These are phyloP conservation scores for Hirtodrosophila duncani DNA, from an alignment of 2,888 invertebrate species.

Conservation along the genomic window DNA sequence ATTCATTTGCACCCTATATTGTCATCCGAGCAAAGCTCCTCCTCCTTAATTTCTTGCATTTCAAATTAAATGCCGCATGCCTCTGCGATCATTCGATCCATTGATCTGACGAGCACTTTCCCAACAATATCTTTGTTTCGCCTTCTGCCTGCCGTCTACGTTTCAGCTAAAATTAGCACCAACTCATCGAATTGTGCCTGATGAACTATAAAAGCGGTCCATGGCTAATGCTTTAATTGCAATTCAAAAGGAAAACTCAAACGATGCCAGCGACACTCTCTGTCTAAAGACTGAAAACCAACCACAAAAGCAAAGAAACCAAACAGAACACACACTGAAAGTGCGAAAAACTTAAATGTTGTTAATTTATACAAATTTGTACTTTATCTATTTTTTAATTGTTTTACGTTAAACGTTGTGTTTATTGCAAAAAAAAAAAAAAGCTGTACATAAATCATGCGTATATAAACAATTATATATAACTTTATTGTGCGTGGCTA, in stretches of 20 bases:
- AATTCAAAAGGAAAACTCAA: constrained; percentile 8
- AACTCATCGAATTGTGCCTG: constrained; percentile 1
- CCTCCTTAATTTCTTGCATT: not conserved
- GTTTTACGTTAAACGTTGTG: constrained; percentile 53
- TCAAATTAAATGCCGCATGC: constrained; percentile 17
- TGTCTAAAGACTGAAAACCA: constrained; percentile 13
- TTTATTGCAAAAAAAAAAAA: constrained; percentile 18
- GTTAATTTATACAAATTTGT: constrained; percentile 14
- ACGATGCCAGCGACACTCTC: constrained; percentile 34
- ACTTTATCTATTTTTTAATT: constrained; percentile 41
- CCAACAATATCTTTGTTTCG: constrained; percentile 10
- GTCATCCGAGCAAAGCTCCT: not conserved
- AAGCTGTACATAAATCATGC: constrained; percentile 13
- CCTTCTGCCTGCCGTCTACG: not conserved
- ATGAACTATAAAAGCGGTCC: constrained; percentile 23
- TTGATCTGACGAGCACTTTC: constrained; percentile 8
- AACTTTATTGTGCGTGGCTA: constrained; percentile 58
- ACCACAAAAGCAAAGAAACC: constrained; percentile 1
- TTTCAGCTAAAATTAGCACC: constrained; percentile 22
- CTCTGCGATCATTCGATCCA: constrained; percentile 3
- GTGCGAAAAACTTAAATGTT: constrained; percentile 21
- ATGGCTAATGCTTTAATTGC: constrained; percentile 23
- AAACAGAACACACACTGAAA: constrained; percentile 25
- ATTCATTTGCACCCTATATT: constrained; percentile 16
- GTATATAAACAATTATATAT: constrained; percentile 11